Evolutionary conservation across 2,888 invertebrate genomes (phyloP).

Genomic region (Caenorhabditis sp.): DNA sequence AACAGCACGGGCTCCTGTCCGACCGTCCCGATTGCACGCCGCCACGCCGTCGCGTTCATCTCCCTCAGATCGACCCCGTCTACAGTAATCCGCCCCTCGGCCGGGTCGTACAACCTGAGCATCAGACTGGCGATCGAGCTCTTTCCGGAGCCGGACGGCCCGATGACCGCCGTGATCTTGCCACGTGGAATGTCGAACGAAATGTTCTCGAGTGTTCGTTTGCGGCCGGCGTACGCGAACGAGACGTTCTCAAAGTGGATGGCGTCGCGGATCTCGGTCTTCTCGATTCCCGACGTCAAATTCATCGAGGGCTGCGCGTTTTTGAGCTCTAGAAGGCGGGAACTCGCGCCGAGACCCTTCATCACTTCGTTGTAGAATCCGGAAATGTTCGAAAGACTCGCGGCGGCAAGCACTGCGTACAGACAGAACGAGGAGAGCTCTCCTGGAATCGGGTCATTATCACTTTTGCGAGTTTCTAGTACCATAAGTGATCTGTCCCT

Average conservation of each 20-base stretch:
- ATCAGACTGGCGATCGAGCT: constrained; percentile 90
- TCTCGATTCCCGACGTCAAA: constrained; percentile 81
- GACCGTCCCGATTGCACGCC: constrained; percentile 88
- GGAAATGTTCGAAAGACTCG: constrained; percentile 82
- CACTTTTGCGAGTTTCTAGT: neutral
- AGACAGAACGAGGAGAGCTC: constrained; percentile 92
- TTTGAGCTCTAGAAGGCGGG: constrained; percentile 90
- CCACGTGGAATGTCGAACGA: constrained; percentile 84
- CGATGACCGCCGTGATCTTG: constrained; percentile 87
- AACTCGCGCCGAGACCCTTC: constrained; percentile 91
- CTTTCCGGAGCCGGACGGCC: constrained; percentile 94
- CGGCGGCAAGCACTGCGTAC: constrained; percentile 84
- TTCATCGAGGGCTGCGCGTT: constrained; percentile 88
- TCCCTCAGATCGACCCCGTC: constrained; percentile 87
- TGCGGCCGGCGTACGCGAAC: constrained; percentile 83
- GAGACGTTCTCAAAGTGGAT: constrained; percentile 84
- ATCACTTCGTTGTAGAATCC: constrained; percentile 94
- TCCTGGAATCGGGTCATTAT: constrained; percentile 83
- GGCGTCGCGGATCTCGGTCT: constrained; percentile 24
- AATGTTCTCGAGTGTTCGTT: constrained; percentile 84
- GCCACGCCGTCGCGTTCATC: constrained; percentile 85
- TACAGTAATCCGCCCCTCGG: constrained; percentile 82
- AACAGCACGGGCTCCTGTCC: constrained; percentile 96
- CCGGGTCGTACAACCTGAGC: constrained; percentile 87
- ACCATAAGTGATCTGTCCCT: constrained; percentile 71